Evolutionary conservation across 2,113 vertebrate species (phyloP), one percentile per base, ranked within the genome.

Genomic region (Tretioscincus oriximinensis): DNA sequence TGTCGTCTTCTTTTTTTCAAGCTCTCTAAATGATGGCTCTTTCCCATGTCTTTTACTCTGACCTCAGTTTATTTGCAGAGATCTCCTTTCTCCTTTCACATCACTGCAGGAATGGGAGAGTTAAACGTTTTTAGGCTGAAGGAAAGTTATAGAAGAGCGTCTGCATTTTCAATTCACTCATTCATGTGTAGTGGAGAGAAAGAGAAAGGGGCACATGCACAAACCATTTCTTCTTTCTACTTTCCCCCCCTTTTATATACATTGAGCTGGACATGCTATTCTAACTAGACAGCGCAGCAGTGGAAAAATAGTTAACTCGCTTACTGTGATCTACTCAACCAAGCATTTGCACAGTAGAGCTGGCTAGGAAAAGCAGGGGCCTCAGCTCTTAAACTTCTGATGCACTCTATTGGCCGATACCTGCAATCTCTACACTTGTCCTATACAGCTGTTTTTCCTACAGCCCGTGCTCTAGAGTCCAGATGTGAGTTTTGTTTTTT

Each of bases 291-390:
- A 94, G 93, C 91, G 91, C 88, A 94, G 93, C 91, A 89, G 92
- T 94, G 91, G 94, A 93, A 95, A 95, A 93, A 93, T 85, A 91
- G 90, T 94, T 95, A 95, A 93, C 93, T 91, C 93, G 93, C 92
- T 94, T 94, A 93, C 88, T 91, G 78, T 90, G 91, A 94, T 93
- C 90, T 88, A 86, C 90, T 73, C 47, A 77, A 85, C 85, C 73
- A 76, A 91, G 84, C 81, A 77, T 78, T 86, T 4, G 76, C 91
- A 89, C 86, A 89, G 91, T 86, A 88, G 86, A 90, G 77, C 75
- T 47, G 68, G 74, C 81, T 81, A 67, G 80, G 87, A 82, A 79
- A 67, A 85, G 67, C 2, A 72, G 73, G 6, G 72, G 78, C 85
- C 83, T 91, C 84, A 51, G 67, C 90, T 93, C 85, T 88, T 86